These are phyloP conservation scores for Pholis gunnellus DNA, from an alignment of 2,113 vertebrate genomes.

Conservation along the genomic window DNA sequence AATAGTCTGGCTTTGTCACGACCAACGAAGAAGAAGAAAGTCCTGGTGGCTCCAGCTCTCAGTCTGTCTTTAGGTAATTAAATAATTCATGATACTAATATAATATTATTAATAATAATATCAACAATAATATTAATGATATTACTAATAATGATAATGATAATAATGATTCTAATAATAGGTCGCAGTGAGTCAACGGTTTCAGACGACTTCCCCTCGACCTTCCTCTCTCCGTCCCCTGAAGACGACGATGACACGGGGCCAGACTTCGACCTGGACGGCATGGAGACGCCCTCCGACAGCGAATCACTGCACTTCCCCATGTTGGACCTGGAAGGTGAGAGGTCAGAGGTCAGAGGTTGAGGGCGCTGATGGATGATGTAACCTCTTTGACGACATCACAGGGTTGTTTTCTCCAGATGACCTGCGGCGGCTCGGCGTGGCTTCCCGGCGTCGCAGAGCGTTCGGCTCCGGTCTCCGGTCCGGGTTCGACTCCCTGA, in stretches of 20 bases:
- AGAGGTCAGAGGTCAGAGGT: conserved; percentile 36
- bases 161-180: background rate
- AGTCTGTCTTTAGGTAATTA: conserved; percentile 77
- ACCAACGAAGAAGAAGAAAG: conserved; percentile 80
- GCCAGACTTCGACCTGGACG: conserved; percentile 84
- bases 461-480: background rate
- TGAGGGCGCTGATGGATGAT: background rate
- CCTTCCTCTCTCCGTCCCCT: conserved; percentile 59
- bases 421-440: conserved; percentile 77
- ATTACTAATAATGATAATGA: background rate
- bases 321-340: conserved; percentile 84
- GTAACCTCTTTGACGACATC: background rate
- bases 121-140: background rate
- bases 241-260: conserved; percentile 69
- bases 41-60: conserved; percentile 83
- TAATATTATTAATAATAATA: too few relatives aligned
- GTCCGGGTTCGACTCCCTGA: background rate
- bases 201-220: conserved; percentile 65
- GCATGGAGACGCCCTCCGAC: conserved; percentile 87
- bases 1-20: conserved; percentile 76
- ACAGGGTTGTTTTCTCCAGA: conserved; percentile 64
- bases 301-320: conserved; percentile 83
- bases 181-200: conserved; percentile 53
- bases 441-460: conserved; percentile 16
- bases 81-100: background rate